Evolutionary conservation across 1,140 invertebrate species (phyloP).

Genomic region (Apocrypta bakeri): DNA sequence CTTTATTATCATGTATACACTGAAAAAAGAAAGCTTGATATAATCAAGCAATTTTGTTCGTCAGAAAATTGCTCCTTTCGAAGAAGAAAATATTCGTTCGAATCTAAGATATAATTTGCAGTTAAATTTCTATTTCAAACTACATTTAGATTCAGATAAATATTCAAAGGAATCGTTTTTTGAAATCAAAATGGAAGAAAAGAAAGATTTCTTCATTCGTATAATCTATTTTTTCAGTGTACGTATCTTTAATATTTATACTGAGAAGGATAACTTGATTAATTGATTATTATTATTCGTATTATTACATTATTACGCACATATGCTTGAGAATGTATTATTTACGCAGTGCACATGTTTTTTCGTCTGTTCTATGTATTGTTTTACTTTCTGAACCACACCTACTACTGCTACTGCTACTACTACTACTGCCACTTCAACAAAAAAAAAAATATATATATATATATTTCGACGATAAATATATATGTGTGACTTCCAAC

Average conservation of each 20-base stretch:
- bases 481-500: slow-evolving; percentile 15
- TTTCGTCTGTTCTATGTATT: slow-evolving; percentile 75
- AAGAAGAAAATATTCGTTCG: no score
- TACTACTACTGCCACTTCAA: slow-evolving; percentile 46
- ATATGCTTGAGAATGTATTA: slow-evolving; percentile 72
- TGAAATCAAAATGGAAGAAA: no score
- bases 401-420: slow-evolving; percentile 66
- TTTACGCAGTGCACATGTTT: slow-evolving; percentile 72
- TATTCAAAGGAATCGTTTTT: no score
- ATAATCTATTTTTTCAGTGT: no score
- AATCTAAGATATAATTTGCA: no score
- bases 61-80: no score
- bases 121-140: no score
- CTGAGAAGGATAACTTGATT: background rate
- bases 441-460: slow-evolving; percentile 14
- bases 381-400: slow-evolving; percentile 71
- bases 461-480: slow-evolving; percentile 16
- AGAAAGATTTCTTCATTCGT: no score
- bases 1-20: slow-evolving; percentile 1
- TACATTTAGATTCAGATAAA: no score
- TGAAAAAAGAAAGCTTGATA: background rate
- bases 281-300: slow-evolving; percentile 5
- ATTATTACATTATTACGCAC: slow-evolving; percentile 46
- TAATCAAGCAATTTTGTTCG: no score
- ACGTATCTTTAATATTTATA: no score